phyloP scores from a whole-genome alignment of 2,113 vertebrate genomes.

The Podocnemis expansa region DNA sequence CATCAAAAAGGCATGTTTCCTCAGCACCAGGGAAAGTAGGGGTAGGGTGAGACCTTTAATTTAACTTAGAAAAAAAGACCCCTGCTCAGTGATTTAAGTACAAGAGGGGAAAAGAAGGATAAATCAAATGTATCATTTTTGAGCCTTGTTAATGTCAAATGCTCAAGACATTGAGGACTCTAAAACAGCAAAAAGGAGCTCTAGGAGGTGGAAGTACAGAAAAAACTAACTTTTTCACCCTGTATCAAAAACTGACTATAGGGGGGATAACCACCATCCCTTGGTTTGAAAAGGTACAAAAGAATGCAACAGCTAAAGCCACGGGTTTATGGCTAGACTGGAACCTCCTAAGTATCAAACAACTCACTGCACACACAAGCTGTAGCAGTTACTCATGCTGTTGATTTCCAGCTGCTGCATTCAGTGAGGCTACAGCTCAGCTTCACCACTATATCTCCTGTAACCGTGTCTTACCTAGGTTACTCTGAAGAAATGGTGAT shows the following conservation, averaged over 20 bases:
- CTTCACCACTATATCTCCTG: not conserved
- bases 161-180: not conserved
- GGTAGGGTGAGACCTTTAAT: too few species aligned
- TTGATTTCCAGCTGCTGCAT: not conserved
- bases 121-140: rapidly evolving
- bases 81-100: not conserved
- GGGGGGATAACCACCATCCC: not conserved
- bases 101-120: not conserved
- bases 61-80: not conserved
- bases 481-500: not conserved
- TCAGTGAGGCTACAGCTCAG: not conserved
- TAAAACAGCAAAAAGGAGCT: not conserved
- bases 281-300: not conserved
- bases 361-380: rapidly evolving
- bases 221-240: rapidly evolving
- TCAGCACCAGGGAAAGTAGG: not conserved
- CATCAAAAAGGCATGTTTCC: not conserved
- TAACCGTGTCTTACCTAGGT: too few species aligned
- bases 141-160: not conserved
- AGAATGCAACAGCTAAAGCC: not conserved
- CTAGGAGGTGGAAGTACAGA: not conserved
- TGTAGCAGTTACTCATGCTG: not conserved
- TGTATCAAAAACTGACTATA: not conserved
- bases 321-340: rapidly evolving
- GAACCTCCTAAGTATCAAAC: not conserved